A percentile compares a stretch with the other conserved stretches of the same genome.
Evolutionary conservation across 2,888 invertebrate species (phyloP).

Genomic region (Pilophorus perplexus): DNA sequence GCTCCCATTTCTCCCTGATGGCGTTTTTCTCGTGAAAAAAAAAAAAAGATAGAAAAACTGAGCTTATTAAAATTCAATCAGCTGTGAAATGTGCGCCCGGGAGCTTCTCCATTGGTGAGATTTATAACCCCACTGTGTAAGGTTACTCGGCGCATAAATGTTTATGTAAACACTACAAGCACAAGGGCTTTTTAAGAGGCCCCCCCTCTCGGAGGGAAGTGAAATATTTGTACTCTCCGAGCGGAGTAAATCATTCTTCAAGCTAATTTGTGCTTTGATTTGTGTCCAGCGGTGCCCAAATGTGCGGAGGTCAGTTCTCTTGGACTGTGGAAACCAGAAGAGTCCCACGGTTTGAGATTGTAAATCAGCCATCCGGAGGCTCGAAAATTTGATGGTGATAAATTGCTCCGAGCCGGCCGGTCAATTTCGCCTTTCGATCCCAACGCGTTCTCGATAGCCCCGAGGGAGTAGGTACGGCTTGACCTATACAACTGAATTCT

Average conservation of each 20-base stretch:
- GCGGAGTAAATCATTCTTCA: conserved; percentile 8
- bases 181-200: neutral
- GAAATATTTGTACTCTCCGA: conserved; percentile 8
- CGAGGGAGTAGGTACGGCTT: no score
- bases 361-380: no score
- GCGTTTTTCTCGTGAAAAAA: no score
- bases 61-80: conserved; percentile 29
- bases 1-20: no score
- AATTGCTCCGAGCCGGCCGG: neutral
- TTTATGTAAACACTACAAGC: conserved; percentile 16
- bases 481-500: no score
- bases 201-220: no score
- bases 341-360: no score
- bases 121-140: conserved; percentile 7
- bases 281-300: no score
- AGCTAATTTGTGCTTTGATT: conserved; percentile 23
- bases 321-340: no score
- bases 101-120: neutral
- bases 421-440: conserved; percentile 14
- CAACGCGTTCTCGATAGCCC: no score
- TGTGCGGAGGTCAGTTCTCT: no score
- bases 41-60: no score
- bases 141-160: conserved; percentile 24
- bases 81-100: conserved; percentile 12
- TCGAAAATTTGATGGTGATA: conserved; percentile 20